Percentiles rank a stretch among this genome's conserved stretches.
Evolutionary conservation across 2,113 vertebrate species (phyloP).

Genomic region (Eira barbara): DNA sequence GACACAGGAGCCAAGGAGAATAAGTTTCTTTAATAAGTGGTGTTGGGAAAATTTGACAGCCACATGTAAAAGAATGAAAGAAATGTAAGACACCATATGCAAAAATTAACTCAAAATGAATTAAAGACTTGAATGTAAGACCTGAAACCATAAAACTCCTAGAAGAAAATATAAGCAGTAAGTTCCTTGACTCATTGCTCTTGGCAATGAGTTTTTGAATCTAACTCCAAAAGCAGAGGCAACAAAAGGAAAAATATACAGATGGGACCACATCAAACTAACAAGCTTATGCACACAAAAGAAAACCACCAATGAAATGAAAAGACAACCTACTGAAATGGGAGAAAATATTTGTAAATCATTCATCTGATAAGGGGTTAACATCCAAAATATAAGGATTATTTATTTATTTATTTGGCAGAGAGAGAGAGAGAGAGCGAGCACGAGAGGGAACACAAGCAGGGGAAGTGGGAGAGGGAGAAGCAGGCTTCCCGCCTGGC

Average conservation of each 20-base stretch:
- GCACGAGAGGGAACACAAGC: too few relatives aligned
- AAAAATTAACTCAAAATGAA: background rate
- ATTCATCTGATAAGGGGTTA: background rate
- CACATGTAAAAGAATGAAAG: background rate
- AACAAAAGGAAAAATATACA: background rate
- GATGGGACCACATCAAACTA: background rate
- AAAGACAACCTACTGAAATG: background rate
- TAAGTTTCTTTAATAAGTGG: background rate
- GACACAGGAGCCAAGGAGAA: background rate
- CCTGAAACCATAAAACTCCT: background rate
- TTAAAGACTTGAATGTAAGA: background rate
- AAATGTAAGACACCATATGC: background rate
- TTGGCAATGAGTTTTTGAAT: background rate
- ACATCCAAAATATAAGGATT: background rate
- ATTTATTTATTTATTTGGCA: too few relatives aligned
- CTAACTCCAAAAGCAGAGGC: background rate
- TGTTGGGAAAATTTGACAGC: background rate
- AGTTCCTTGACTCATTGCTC: background rate
- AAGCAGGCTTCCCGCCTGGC: too few relatives aligned
- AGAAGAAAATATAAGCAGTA: background rate
- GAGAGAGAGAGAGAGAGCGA: too few relatives aligned
- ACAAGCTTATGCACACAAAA: background rate
- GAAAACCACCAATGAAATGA: background rate
- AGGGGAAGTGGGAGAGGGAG: too few relatives aligned
- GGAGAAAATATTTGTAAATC: background rate